Percentiles rank a stretch among this genome's conserved stretches.
Conservation (phyloP, 2,888 invertebrate species). For the Encarsia formosa region DNA sequence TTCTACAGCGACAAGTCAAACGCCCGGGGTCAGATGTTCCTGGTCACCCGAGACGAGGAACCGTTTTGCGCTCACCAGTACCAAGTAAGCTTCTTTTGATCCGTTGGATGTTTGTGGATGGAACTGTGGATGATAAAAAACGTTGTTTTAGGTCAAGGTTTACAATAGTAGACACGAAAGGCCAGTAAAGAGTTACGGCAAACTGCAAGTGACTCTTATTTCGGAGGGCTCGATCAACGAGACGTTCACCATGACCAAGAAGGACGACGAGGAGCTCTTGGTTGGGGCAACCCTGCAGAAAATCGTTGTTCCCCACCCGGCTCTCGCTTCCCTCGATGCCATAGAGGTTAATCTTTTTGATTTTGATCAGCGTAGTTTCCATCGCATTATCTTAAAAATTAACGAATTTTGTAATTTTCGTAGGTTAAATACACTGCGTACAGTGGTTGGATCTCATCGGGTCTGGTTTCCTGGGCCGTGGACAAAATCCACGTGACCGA, state of each 20-base stretch:
- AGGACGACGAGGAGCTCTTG: constrained; percentile 71
- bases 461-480: constrained; percentile 72
- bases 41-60: constrained; percentile 84
- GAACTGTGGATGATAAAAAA: constrained; percentile 3
- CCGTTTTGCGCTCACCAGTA: constrained; percentile 94
- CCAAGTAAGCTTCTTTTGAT: constrained; percentile 31
- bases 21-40: constrained; percentile 81
- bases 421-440: constrained; percentile 82
- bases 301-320: constrained; percentile 86
- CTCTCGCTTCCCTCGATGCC: constrained; percentile 62
- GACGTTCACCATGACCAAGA: constrained; percentile 82
- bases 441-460: constrained; percentile 86
- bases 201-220: constrained; percentile 70
- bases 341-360: constrained; percentile 43
- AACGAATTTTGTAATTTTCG: neutral
- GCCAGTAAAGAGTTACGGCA: constrained; percentile 72
- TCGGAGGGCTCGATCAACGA: constrained; percentile 81
- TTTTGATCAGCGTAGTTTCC: too few species aligned
- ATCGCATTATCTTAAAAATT: too few species aligned
- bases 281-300: constrained; percentile 72
- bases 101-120: neutral
- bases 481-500: constrained; percentile 80
- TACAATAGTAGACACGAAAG: constrained; percentile 68
- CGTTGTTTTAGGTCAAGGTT: constrained; percentile 61
- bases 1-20: constrained; percentile 84